A percentile compares a stretch with the other conserved stretches of the same genome.
Evolutionary conservation across 2,888 invertebrate species (phyloP).

Genomic region (Cartodere bifasciata): DNA sequence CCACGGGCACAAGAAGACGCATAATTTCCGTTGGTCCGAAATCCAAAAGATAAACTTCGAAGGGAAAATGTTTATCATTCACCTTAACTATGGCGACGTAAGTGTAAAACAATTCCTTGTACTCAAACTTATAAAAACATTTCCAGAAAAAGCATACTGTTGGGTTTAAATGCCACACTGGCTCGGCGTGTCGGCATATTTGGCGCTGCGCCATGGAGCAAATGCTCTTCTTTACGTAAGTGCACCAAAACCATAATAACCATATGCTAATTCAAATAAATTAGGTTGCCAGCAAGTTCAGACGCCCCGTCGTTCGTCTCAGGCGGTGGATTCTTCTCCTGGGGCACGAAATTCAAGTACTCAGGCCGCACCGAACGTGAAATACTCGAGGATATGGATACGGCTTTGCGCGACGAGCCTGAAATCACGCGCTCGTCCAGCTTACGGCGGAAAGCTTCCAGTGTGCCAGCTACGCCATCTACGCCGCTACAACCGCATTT

Average conservation of each 20-base stretch:
- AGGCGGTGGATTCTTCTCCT: slow-evolving; percentile 84
- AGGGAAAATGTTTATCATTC: slow-evolving; percentile 95
- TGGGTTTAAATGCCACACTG: slow-evolving; percentile 90
- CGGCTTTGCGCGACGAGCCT: slow-evolving; percentile 48
- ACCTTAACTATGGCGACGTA: slow-evolving; percentile 85
- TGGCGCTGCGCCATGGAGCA: slow-evolving; percentile 98
- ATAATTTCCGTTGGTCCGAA: slow-evolving; percentile 93
- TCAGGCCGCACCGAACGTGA: slow-evolving; percentile 85
- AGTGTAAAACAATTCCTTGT: no score
- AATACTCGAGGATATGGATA: slow-evolving; percentile 71
- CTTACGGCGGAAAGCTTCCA: slow-evolving; percentile 63
- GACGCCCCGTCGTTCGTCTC: slow-evolving; percentile 74
- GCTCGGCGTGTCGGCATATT: slow-evolving; percentile 85
- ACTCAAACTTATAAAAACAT: no score
- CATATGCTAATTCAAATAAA: slow-evolving; percentile 1
- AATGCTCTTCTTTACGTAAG: slow-evolving; percentile 96
- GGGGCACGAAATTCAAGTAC: slow-evolving; percentile 90
- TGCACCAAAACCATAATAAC: slow-evolving; percentile 18
- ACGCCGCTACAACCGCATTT: slow-evolving; percentile 65
- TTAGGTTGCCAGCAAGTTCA: slow-evolving; percentile 72
- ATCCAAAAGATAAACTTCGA: slow-evolving; percentile 94
- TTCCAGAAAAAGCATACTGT: slow-evolving; percentile 85
- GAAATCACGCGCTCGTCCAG: slow-evolving; percentile 39
- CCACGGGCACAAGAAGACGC: slow-evolving; percentile 82
- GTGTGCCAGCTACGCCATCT: slow-evolving; percentile 78